These are phyloP conservation scores for Eulemur macaco DNA, from an alignment of 2,113 vertebrate species.

Conservation along the genomic window DNA sequence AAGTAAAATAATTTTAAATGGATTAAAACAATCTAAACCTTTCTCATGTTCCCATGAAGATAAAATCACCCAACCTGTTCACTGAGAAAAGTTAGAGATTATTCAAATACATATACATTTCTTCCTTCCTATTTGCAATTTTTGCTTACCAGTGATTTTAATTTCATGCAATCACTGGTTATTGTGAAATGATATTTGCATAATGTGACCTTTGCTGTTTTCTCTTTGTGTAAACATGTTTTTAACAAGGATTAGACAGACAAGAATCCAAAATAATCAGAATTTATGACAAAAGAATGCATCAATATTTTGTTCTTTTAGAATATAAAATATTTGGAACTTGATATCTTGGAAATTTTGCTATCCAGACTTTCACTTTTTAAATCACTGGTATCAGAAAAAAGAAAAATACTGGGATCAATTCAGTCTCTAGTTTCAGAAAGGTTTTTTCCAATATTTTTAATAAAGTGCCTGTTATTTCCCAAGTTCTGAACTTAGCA, in stretches of 20 bases:
- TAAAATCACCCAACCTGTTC: not conserved
- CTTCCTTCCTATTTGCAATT: not conserved
- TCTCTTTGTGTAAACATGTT: not conserved
- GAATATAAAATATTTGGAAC: not conserved
- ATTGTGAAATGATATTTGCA: conserved; percentile 61
- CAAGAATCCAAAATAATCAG: not conserved
- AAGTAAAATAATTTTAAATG: conserved; percentile 41
- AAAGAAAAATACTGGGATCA: not conserved
- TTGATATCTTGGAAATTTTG: not conserved
- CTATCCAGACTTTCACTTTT: not conserved
- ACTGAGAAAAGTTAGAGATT: not conserved
- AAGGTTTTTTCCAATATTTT: not conserved
- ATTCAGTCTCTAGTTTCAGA: not conserved
- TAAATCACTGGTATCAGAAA: not conserved
- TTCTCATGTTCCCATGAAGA: not conserved
- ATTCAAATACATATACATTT: conserved; percentile 17
- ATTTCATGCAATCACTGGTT: conserved; percentile 24
- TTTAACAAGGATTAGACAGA: conserved; percentile 2
- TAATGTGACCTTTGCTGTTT: conserved; percentile 46
- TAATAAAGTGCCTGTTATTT: not conserved
- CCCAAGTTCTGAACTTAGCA: not conserved
- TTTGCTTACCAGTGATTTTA: conserved; percentile 39
- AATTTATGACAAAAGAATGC: not conserved
- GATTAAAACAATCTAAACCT: not conserved
- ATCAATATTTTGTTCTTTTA: not conserved